These are phyloP conservation scores for Calcarius ornatus DNA, from an alignment of 2,113 vertebrate genomes.

Conservation along the genomic window DNA sequence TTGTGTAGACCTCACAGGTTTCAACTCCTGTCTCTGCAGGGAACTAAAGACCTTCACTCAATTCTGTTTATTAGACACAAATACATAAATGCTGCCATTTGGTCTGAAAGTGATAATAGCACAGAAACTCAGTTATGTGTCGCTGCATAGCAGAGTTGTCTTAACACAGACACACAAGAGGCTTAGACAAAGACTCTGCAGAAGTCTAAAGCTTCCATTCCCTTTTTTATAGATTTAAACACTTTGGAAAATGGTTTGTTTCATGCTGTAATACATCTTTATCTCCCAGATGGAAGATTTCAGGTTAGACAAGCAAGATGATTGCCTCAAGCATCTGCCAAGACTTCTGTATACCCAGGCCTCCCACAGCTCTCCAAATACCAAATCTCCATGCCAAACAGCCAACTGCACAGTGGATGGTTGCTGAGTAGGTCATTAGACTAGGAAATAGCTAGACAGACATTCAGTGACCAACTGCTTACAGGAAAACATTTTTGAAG, in stretches of 20 bases:
- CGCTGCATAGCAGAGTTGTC: neutral
- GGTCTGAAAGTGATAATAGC: slow-evolving; percentile 1
- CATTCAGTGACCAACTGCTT: neutral
- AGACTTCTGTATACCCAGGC: neutral
- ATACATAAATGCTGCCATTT: slow-evolving; percentile 32
- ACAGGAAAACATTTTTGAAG: neutral
- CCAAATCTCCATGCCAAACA: neutral
- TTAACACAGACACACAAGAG: neutral
- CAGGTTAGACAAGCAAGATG: neutral
- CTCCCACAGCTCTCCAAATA: neutral
- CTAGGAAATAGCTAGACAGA: neutral
- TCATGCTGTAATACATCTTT: neutral
- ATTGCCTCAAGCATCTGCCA: slow-evolving; percentile 15
- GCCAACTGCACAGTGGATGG: neutral
- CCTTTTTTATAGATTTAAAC: neutral
- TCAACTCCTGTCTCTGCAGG: slow-evolving; percentile 34
- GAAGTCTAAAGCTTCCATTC: neutral
- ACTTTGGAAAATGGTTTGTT: neutral
- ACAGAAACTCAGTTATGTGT: neutral
- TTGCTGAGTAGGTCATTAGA: neutral
- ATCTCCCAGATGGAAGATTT: neutral
- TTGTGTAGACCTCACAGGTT: slow-evolving; percentile 37
- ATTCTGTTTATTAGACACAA: slow-evolving; percentile 45
- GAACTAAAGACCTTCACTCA: slow-evolving; percentile 36
- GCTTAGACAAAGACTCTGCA: neutral